Conservation (phyloP, 2,797 vertebrate genomes). For the Fratercula arctica region DNA sequence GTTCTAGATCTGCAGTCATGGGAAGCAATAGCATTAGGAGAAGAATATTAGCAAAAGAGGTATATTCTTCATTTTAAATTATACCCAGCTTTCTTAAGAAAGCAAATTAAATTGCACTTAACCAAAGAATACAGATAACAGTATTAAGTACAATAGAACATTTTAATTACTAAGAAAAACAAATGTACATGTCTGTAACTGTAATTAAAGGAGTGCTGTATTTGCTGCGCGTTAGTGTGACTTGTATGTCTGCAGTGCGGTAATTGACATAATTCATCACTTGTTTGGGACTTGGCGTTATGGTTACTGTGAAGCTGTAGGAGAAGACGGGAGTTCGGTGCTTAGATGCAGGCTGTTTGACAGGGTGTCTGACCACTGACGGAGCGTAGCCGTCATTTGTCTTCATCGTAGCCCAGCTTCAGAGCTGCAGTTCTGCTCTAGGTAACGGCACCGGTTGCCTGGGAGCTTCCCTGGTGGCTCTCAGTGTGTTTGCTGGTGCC, state of each 20-base stretch:
- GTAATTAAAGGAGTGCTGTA: constrained; percentile 60
- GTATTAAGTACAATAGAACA: constrained; percentile 53
- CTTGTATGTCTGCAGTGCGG: constrained; percentile 28
- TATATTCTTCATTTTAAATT: constrained; percentile 40
- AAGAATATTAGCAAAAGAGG: not conserved
- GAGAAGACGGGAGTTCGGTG: not conserved
- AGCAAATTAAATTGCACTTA: constrained; percentile 67
- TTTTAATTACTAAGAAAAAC: constrained; percentile 71
- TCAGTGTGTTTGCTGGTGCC: not conserved
- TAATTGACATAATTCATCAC: constrained; percentile 67
- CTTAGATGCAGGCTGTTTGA: not conserved
- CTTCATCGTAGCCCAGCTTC: not conserved
- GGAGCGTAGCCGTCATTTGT: not conserved
- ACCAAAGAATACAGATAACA: constrained; percentile 51
- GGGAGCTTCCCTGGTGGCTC: not conserved
- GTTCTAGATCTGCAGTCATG: not conserved
- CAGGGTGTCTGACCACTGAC: not conserved
- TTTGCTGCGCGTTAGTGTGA: constrained; percentile 51
- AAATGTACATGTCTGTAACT: constrained; percentile 27
- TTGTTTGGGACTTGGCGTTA: not conserved
- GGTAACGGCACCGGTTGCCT: too few relatives aligned
- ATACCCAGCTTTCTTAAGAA: constrained; percentile 19
- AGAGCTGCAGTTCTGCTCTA: not conserved
- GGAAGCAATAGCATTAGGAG: not conserved
- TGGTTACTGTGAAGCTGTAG: not conserved